phyloP scores from a whole-genome alignment of 1,140 invertebrate species.

The Pseudomyrmex dendroicus region DNA sequence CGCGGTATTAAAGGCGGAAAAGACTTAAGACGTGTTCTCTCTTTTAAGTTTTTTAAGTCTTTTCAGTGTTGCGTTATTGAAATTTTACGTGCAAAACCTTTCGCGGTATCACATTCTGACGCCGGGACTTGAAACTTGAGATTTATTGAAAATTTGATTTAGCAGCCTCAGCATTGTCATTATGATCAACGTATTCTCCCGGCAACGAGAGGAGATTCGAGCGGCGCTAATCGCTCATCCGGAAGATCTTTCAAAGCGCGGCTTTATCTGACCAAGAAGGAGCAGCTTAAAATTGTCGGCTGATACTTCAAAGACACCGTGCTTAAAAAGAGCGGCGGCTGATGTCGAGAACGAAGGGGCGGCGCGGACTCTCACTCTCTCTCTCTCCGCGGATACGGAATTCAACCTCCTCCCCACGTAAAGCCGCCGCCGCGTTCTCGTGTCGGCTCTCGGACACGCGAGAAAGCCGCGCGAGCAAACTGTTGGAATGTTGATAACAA shows the following conservation, averaged over 20 bases:
- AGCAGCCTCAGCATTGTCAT: constrained; percentile 56
- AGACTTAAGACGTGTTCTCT: neutral
- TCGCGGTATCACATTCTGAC: neutral
- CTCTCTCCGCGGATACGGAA: constrained; percentile 4
- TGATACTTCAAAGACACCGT: constrained; percentile 53
- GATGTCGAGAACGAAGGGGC: constrained; percentile 21
- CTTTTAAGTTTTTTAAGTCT: neutral
- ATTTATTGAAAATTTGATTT: constrained; percentile 56
- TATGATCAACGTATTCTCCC: constrained; percentile 39
- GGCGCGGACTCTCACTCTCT: neutral
- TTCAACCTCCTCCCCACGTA: neutral
- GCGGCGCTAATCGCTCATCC: constrained; percentile 38
- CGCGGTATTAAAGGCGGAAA: too few species aligned
- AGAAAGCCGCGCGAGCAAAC: constrained; percentile 29
- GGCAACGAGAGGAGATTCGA: constrained; percentile 37
- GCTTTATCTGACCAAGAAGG: constrained; percentile 56
- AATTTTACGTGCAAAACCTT: constrained; percentile 1
- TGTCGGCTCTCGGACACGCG: constrained; percentile 28
- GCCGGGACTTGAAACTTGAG: constrained; percentile 4
- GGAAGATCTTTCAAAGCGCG: constrained; percentile 49
- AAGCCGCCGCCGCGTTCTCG: neutral
- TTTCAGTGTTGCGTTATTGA: neutral
- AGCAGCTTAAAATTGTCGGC: constrained; percentile 54
- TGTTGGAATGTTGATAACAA: constrained; percentile 55
- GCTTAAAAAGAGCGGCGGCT: constrained; percentile 54